Evolutionary conservation across 2,113 vertebrate species (phyloP).

Genomic region (Smithornis capensis): DNA sequence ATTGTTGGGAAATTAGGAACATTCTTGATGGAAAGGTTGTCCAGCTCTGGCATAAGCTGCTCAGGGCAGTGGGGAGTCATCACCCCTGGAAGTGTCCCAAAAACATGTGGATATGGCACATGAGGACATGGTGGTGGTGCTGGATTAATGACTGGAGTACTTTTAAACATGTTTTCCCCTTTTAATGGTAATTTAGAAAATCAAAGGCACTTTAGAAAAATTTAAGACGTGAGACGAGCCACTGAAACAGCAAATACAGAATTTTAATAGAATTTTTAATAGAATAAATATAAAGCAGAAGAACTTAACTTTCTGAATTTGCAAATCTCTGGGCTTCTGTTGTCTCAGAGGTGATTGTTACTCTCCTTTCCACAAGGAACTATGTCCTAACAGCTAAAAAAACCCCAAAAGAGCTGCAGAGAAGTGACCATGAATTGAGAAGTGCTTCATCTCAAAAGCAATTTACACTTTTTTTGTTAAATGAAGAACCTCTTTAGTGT

Average conservation of each 20-base stretch:
- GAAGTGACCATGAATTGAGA: neutral
- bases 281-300: neutral
- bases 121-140: neutral
- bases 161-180: neutral
- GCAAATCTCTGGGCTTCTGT: neutral
- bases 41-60: neutral
- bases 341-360: neutral
- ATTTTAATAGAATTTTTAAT: neutral
- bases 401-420: neutral
- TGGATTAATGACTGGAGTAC: neutral
- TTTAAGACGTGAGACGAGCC: accelerated
- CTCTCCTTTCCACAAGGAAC: neutral
- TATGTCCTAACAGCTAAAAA: neutral
- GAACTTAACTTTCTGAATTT: neutral
- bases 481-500: neutral
- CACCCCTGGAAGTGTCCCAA: neutral
- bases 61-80: neutral
- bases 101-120: accelerated
- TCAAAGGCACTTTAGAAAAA: neutral
- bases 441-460: neutral
- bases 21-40: neutral
- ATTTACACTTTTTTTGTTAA: neutral
- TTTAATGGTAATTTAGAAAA: neutral
- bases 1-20: neutral
- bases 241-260: neutral